Evolutionary conservation across 2,888 invertebrate species (phyloP).

Genomic region (Pterostichus madidus): DNA sequence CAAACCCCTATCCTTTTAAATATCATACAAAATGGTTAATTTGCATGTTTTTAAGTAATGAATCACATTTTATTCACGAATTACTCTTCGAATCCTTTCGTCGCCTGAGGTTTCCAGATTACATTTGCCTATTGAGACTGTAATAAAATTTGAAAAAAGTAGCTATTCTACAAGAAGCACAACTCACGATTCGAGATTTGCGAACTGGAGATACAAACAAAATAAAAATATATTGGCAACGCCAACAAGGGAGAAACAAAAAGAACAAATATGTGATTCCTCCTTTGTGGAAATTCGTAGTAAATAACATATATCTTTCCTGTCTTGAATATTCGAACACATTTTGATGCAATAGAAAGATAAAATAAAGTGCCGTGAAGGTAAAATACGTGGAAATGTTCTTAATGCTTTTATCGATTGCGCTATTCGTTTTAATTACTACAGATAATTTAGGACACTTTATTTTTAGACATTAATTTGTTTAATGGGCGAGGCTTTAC

Average conservation of each 20-base stretch:
- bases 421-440: too few species aligned
- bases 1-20: too few species aligned
- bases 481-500: too few species aligned
- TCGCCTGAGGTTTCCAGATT: background rate
- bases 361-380: background rate
- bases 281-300: constrained; percentile 34
- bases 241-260: constrained; percentile 20
- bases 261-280: constrained; percentile 43
- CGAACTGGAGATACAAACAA: constrained; percentile 13
- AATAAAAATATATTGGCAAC: constrained; percentile 41
- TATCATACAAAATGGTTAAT: too few species aligned
- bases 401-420: too few species aligned
- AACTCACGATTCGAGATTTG: constrained; percentile 16
- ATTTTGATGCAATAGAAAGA: constrained; percentile 11
- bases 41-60: too few species aligned
- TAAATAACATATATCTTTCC: constrained; percentile 36
- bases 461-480: too few species aligned
- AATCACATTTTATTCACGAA: background rate
- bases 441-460: too few species aligned
- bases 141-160: constrained; percentile 42
- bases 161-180: constrained; percentile 1
- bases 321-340: constrained; percentile 28
- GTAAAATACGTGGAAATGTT: too few species aligned
- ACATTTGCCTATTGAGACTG: constrained; percentile 5
- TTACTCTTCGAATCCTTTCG: background rate